Conservation (phyloP, 2,888 invertebrate species). For the Tipula confusa region DNA sequence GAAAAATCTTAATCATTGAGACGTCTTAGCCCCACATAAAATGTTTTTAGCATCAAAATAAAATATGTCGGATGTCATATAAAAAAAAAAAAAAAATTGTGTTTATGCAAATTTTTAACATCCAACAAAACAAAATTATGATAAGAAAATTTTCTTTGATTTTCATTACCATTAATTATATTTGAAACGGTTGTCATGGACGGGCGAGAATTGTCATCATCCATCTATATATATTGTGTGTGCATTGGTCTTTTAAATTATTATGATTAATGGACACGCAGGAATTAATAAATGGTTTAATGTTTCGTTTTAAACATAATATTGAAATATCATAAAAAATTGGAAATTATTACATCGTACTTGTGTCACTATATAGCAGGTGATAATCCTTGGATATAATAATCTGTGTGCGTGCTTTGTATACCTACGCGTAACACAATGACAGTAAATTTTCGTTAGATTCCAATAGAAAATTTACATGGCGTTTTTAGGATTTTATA, state of each 20-base stretch:
- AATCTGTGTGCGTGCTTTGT: too few relatives aligned
- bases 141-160: background rate
- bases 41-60: background rate
- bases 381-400: background rate
- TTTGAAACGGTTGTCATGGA: background rate
- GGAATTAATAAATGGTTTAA: background rate
- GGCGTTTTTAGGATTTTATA: too few relatives aligned
- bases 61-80: constrained; percentile 5
- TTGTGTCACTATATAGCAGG: background rate
- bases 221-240: background rate
- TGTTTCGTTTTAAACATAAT: background rate
- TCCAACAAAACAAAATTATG: background rate
- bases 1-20: background rate
- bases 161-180: background rate
- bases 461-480: too few relatives aligned
- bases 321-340: background rate
- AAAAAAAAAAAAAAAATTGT: background rate
- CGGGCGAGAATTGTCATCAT: background rate
- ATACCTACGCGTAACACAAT: too few relatives aligned
- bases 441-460: too few relatives aligned
- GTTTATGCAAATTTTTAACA: background rate
- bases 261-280: background rate
- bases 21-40: background rate
- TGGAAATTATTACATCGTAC: background rate
- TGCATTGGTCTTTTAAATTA: background rate